phyloP scores from a whole-genome alignment of 2,888 invertebrate genomes.

The Enchytraeus crypticus region DNA sequence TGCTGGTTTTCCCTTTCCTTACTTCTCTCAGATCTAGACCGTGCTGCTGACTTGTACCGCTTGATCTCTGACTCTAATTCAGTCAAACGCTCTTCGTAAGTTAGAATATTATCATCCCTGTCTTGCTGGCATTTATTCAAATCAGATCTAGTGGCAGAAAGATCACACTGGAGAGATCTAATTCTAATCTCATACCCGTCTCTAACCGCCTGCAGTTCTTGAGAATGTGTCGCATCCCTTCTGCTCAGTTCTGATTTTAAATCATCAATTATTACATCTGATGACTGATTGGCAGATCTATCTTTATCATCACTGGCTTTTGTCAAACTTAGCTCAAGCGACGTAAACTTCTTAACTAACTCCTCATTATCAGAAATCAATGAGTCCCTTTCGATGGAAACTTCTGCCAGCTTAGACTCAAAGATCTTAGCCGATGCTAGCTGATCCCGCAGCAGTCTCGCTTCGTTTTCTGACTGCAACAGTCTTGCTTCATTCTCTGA shows the following conservation, averaged over 20 bases:
- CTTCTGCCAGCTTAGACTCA: too few species aligned
- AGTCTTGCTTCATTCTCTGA: too few species aligned
- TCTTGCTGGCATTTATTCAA: neutral
- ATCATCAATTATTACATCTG: neutral
- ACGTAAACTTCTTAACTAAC: too few species aligned
- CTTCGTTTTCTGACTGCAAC: neutral
- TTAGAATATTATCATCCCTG: too few species aligned
- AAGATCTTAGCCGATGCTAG: neutral
- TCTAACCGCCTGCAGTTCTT: conserved; percentile 16
- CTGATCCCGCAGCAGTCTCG: neutral
- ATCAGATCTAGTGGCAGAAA: neutral
- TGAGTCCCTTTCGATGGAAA: neutral
- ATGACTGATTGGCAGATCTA: neutral
- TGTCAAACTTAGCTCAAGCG: neutral
- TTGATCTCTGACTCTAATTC: too few species aligned
- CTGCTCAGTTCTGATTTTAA: conserved; percentile 8
- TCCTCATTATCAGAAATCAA: neutral
- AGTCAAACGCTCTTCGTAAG: too few species aligned
- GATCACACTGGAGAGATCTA: conserved; percentile 16
- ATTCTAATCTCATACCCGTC: conserved; percentile 22
- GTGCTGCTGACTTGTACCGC: too few species aligned
- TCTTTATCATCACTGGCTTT: neutral
- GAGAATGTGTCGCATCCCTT: conserved; percentile 4
- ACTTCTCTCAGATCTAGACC: too few species aligned
- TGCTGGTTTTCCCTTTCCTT: too few species aligned